Evolutionary conservation across 2,888 invertebrate genomes (phyloP).

Genomic region (Cinara cedri): DNA sequence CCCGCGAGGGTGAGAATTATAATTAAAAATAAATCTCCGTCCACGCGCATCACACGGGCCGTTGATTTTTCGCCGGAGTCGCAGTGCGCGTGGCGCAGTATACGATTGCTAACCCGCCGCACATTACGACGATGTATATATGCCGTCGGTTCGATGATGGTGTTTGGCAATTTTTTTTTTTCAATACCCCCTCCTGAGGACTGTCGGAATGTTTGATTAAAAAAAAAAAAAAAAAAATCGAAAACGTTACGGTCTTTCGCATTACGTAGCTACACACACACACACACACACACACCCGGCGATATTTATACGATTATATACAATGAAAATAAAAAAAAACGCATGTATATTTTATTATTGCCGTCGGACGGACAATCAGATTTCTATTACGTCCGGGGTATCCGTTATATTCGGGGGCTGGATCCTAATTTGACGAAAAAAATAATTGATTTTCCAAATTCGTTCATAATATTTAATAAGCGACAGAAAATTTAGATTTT

Average conservation of each 20-base stretch:
- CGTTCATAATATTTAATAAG: too few species aligned
- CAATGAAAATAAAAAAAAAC: too few species aligned
- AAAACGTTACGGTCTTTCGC: neutral
- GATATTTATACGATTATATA: too few species aligned
- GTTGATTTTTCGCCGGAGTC: conserved; percentile 16
- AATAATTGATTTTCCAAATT: too few species aligned
- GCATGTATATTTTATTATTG: conserved; percentile 23
- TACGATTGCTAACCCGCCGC: neutral
- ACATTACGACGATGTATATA: neutral
- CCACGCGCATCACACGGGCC: neutral
- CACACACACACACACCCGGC: neutral
- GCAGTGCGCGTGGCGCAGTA: neutral
- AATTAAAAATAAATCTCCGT: conserved; percentile 10
- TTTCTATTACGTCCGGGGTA: too few species aligned
- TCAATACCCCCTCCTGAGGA: neutral
- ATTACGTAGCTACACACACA: too few species aligned
- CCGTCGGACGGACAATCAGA: conserved; percentile 14
- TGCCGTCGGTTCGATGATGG: neutral
- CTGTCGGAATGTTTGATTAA: conserved; percentile 48
- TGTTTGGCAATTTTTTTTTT: conserved; percentile 36
- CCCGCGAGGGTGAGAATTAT: neutral
- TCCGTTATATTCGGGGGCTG: too few species aligned
- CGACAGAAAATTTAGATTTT: too few species aligned
- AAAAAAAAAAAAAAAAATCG: conserved; percentile 13
- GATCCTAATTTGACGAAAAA: too few species aligned